Evolutionary conservation across 2,113 vertebrate genomes (phyloP).

Genomic region (Cariama cristata): DNA sequence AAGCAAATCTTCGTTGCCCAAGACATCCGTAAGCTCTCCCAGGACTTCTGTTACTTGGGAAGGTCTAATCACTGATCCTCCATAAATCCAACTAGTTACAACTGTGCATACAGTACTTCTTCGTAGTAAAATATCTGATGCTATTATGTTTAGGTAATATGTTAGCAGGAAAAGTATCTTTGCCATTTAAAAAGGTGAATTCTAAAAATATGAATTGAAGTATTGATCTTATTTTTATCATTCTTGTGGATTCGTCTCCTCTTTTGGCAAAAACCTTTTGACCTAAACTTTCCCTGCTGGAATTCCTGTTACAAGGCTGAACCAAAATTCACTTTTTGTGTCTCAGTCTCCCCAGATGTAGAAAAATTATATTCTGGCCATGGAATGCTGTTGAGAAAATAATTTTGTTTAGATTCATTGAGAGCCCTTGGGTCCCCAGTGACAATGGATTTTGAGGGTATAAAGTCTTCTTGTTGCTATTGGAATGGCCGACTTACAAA

Average conservation of each 20-base stretch:
- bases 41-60: not conserved
- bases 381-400: not conserved
- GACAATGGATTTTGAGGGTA: not conserved
- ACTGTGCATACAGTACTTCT: not conserved
- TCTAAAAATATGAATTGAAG: not conserved
- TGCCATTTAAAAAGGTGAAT: not conserved
- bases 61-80: not conserved
- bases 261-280: not conserved
- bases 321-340: not conserved
- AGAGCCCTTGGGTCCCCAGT: not conserved
- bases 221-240: not conserved
- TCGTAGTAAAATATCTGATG: not conserved
- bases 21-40: not conserved
- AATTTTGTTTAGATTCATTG: not conserved
- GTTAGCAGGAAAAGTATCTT: not conserved
- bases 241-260: not conserved
- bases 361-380: not conserved
- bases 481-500: not conserved
- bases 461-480: not conserved
- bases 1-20: not conserved
- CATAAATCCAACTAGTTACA: not conserved
- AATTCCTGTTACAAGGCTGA: not conserved
- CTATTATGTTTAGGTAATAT: not conserved
- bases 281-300: not conserved
- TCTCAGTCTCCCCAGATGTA: not conserved